Conservation (phyloP, 1,140 invertebrate species). For the Drosophila kanapiae region DNA sequence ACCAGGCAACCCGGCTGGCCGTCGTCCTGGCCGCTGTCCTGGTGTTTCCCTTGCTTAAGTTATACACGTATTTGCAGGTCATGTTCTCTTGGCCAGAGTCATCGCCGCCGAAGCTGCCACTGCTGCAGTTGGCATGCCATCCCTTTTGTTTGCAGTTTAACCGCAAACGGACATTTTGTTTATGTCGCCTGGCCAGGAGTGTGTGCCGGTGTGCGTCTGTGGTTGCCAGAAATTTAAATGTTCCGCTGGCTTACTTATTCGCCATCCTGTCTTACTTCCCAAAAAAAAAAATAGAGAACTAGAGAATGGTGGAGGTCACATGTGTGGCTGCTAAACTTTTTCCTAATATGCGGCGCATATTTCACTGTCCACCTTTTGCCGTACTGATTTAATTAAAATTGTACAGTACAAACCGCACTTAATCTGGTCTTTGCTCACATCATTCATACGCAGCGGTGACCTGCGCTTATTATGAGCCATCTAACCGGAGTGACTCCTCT, state of each 20-base stretch:
- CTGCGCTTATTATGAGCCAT: constrained; percentile 4
- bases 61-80: constrained; percentile 67
- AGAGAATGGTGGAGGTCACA: constrained; percentile 20
- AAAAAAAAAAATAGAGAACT: background rate
- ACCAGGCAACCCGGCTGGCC: constrained; percentile 15
- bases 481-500: constrained; percentile 18
- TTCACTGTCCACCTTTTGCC: constrained; percentile 54
- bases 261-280: constrained; percentile 16
- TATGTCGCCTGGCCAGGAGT: constrained; percentile 46
- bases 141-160: constrained; percentile 73
- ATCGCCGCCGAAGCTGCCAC: constrained; percentile 30
- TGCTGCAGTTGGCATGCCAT: constrained; percentile 62
- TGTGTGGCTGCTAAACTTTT: constrained; percentile 39
- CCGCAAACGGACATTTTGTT: constrained; percentile 72
- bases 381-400: constrained; percentile 70
- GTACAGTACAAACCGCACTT: constrained; percentile 33
- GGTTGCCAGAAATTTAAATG: constrained; percentile 74
- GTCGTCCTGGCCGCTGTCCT: constrained; percentile 2
- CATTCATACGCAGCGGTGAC: constrained; percentile 62
- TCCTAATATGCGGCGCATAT: constrained; percentile 66
- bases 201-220: constrained; percentile 46
- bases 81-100: constrained; percentile 46
- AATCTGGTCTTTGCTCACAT: constrained; percentile 48
- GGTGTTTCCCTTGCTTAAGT: constrained; percentile 63
- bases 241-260: constrained; percentile 66